Percentiles rank a stretch among this genome's conserved stretches.
phyloP scores from a whole-genome alignment of 2,113 vertebrate species.

The Lepidothrix coronata region DNA sequence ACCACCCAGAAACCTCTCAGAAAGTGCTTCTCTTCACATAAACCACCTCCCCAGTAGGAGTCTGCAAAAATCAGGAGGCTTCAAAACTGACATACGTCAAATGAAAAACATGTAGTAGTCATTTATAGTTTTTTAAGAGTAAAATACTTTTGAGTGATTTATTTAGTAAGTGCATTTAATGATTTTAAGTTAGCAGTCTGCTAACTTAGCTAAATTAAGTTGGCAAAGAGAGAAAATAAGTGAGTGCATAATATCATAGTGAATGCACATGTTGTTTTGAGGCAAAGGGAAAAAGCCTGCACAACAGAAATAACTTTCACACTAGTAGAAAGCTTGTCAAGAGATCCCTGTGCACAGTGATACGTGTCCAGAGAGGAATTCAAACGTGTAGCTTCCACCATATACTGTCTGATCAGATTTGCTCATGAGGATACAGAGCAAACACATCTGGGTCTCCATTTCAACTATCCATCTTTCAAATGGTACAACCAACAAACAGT shows the following conservation, averaged over 20 bases:
- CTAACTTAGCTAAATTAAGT: neutral
- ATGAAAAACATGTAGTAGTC: neutral
- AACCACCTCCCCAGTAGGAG: neutral
- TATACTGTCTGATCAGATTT: neutral
- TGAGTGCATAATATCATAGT: neutral
- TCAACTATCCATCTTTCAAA: neutral
- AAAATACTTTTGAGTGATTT: neutral
- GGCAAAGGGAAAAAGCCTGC: neutral
- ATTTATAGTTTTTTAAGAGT: neutral
- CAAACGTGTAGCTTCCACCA: neutral
- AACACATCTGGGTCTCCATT: neutral
- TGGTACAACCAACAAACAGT: neutral
- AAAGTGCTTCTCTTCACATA: neutral
- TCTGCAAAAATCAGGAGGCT: neutral
- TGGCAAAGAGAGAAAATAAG: neutral
- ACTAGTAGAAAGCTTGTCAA: neutral
- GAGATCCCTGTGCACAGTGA: neutral
- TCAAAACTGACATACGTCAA: neutral
- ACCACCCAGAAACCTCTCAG: neutral
- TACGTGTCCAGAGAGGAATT: neutral
- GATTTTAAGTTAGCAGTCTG: neutral
- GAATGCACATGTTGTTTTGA: neutral
- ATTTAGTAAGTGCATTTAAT: neutral
- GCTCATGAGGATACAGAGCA: neutral
- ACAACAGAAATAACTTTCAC: neutral